Evolutionary conservation across 1,140 invertebrate species (phyloP).

Genomic region (Elymnias hypermnestra): DNA sequence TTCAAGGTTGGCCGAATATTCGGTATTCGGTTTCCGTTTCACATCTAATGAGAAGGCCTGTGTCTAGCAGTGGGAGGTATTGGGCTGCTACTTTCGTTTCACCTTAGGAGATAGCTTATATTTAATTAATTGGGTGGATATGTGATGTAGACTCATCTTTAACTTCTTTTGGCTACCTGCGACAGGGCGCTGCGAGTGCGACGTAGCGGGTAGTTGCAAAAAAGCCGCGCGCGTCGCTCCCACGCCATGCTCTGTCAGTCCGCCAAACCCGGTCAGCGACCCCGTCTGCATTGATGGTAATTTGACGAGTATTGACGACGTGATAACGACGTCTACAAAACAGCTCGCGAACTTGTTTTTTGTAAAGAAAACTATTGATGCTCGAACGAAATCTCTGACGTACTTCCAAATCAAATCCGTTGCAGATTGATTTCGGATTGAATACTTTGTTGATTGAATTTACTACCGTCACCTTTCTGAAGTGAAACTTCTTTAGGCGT

Average conservation of each 20-base stretch:
- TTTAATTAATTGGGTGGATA: too few species aligned
- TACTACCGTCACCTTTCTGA: too few species aligned
- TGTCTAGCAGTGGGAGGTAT: too few species aligned
- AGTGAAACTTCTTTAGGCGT: too few species aligned
- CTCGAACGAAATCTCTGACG: neutral
- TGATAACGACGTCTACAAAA: constrained; percentile 34
- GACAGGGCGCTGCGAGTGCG: neutral
- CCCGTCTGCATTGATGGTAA: constrained; percentile 42
- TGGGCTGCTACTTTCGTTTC: too few species aligned
- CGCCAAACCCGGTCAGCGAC: constrained; percentile 30
- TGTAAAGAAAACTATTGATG: constrained; percentile 28
- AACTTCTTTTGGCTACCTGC: constrained; percentile 32
- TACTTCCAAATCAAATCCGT: neutral
- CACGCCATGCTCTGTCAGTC: constrained; percentile 20
- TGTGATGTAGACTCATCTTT: constrained; percentile 14
- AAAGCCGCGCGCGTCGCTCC: constrained; percentile 38
- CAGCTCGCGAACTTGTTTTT: constrained; percentile 30
- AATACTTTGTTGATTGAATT: too few species aligned
- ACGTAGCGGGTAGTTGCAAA: constrained; percentile 33
- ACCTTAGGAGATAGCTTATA: too few species aligned
- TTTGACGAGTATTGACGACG: constrained; percentile 45
- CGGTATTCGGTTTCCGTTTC: too few species aligned
- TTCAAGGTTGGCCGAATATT: too few species aligned
- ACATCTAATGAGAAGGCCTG: too few species aligned
- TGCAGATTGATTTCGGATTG: neutral